Evolutionary conservation across 2,113 vertebrate species (phyloP).

Genomic region (Aegotheles bennettii): DNA sequence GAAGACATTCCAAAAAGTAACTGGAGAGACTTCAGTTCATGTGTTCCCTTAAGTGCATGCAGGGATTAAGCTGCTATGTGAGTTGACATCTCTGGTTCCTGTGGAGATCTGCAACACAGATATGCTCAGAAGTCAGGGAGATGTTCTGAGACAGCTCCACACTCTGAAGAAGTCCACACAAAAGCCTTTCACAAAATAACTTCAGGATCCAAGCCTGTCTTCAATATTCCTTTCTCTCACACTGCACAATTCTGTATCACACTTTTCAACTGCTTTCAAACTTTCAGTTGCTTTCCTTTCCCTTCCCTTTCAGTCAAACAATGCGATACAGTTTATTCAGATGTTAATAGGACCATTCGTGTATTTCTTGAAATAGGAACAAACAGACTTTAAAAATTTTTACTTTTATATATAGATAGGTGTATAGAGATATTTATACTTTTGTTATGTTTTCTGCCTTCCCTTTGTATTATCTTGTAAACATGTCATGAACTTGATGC

Average conservation of each 20-base stretch:
- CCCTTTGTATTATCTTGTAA: constrained; percentile 34
- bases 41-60: neutral
- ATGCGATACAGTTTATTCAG: neutral
- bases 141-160: neutral
- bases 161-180: neutral
- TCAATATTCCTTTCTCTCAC: neutral
- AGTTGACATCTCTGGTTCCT: neutral
- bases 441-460: constrained; percentile 32
- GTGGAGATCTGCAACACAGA: neutral
- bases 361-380: neutral
- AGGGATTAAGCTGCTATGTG: neutral
- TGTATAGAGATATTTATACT: constrained; percentile 17
- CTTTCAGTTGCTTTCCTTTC: neutral
- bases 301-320: neutral
- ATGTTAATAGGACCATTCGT: neutral
- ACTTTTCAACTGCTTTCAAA: neutral
- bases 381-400: constrained; percentile 3
- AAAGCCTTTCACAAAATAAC: neutral
- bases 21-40: neutral
- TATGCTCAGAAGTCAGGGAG: neutral
- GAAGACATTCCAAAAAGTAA: neutral
- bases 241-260: neutral
- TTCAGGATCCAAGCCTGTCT: neutral
- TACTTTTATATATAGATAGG: constrained; percentile 1
- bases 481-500: neutral